Base-by-base conservation (phyloP, 2,888 invertebrate genomes). In the Synanthedon andrenaeformis region DNA sequence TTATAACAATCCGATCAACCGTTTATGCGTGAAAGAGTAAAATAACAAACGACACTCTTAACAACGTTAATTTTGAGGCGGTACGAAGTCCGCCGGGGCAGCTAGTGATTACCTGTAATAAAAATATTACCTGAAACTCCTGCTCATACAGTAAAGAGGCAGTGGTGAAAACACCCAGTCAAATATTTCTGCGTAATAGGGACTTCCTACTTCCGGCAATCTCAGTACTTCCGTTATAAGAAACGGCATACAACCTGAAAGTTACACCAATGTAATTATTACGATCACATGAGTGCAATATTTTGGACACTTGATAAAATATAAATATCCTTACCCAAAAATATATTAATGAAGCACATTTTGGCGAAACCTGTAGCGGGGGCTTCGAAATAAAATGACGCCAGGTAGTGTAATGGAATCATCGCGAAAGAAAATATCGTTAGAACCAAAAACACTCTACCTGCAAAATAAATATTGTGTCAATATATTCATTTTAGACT, bases 331-430 rank as follows among this genome's bases (percentile, higher is more conserved):
- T 70, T 64, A 81, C 84, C 84, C 53, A 77, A 70, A 57, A 95
- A 90, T 56, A 94, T 91, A 67, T 94, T 94, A 52, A 94, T 84
- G 60, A 95, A 90, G 17, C 92, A 91, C 79, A 94, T 89, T 68
- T 92, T 90, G 0, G 93, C 92, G 72, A 92, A 94, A 1, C 94
- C 95, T 0, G 93, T 91, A 0, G 95, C 91, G 0, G 95, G 91
- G 1, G 93, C 90, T 12, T 89, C 87, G 69, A 95, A 95, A 53
- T 90, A 74, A 69, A 92, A 92, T 0, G 94, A 92, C 2, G 90
- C 83, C 42, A 94, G 70, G 72, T 95, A 96, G 65, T 92, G 92
- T 54, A 93, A 72, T 0, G 95, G 95, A 62, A 96, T 83, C 56
- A 91, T 91, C 0, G 92, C 89, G 71, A 91, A 85, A 0, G 92